Evolutionary conservation across 2,888 invertebrate genomes (phyloP), one percentile per base, ranked within the genome.

Genomic region (Dicycla oo): DNA sequence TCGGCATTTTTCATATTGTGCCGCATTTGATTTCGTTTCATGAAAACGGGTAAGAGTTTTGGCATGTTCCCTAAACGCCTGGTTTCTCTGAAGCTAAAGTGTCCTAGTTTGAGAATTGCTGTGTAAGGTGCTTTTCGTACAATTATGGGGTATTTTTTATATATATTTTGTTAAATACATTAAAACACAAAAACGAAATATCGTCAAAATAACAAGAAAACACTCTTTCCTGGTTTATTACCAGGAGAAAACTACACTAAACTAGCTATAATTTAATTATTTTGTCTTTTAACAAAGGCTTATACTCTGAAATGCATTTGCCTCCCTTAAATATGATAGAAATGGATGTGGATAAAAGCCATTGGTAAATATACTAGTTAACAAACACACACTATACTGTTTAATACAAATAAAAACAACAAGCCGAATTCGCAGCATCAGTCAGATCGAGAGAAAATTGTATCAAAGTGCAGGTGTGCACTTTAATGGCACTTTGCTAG

Each of bases 1-100:
- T 75, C 69, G 82, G 85, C 80, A 87, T 86, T 87, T 87, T 88
- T 86, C 84, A 82, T 85, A 80, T 80, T 82, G 81, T 85, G 72
- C 76, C 23, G 66, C 64, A 74, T 81, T 79, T 79, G 81, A 78
- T 87, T 81, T 75, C 74, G 53, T 70, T 75, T 73, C 45, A 54
- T 40, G 66, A 66, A 71, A 75, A 75, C 68, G 8, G 30, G 66
- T 26, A 45, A 54, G 40, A 64, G 53, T 70, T 72, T 81, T 84
- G 78, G 83, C 78, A 74, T 71, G 68, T 53, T 75, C 76, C 75
- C 78, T 78, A 73, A 78, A 56, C 61, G 68, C 57, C 63, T 47
- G 34, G 38, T 61, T 71, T 53, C 43, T 73, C 38, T 18, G 8
- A 30, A 66, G 76, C 69, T 61, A 34, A 61, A 38, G 58, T 38